Evolutionary conservation across 2,888 invertebrate species (phyloP), one percentile per base, ranked within the genome.

Genomic region (Plagiodera versicolora): DNA sequence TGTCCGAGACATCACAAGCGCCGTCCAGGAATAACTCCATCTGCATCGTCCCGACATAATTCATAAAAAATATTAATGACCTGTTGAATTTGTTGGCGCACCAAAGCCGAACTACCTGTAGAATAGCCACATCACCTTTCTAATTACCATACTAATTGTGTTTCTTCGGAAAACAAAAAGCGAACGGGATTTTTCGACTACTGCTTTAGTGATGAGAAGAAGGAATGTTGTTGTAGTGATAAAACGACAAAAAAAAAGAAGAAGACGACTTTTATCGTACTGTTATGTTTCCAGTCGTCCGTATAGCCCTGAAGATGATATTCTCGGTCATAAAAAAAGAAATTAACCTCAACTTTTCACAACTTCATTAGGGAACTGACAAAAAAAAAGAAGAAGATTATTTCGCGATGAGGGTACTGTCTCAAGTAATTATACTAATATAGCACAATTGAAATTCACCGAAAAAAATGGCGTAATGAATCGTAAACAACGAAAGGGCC

Each of bases 91-190:
- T 64, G 60, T 66, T 53, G 45, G 1, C 39, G 39, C 10, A 14
- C 39, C 14, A 66, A 54, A 59, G 39, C 63, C 52, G 64, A 66
- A 68, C 70, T 69, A 68, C 70, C 70, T 67, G 68, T 66, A 65
- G 63, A 75, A 74, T 69, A 74, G 74, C 74, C 71, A 70, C 74
- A 75, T 75, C 75, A 74, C 72, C 75, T 71, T 72, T 69, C 73
- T 73, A 75, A 77, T 77, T 77, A 77, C 74, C 77, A 77, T 77
- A 77, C 74, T 77, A 76, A 77, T 77, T 75, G 75, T 74, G 60
- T 66, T 61, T 60, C 61, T 66, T 67, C 55, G 28, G 45, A 53
- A 53, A 53, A 53, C 35, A 19, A 44, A 53, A 52, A 53, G 20
- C 24, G 19, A 35, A 44, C 28, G 14, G 14, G 24, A 20, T 24